phyloP scores from a whole-genome alignment of 2,888 invertebrate genomes.

The Dioctria linearis region DNA sequence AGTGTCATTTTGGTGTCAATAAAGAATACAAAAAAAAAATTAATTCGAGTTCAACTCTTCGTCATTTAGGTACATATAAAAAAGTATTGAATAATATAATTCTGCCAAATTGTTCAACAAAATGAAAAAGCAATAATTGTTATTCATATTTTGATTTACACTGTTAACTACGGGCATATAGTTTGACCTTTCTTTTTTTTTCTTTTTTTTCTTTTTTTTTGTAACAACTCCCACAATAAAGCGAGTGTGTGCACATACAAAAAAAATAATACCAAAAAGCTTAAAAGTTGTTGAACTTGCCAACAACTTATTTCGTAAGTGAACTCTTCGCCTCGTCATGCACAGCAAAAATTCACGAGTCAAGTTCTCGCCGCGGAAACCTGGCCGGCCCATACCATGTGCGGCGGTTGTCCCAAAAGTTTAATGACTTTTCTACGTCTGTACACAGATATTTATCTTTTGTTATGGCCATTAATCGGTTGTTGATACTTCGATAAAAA shows the following conservation, averaged over 20 bases:
- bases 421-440: background rate
- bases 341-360: background rate
- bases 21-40: too few relatives aligned
- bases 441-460: slow-evolving; percentile 4
- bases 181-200: background rate
- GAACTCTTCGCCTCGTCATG: background rate
- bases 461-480: slow-evolving; percentile 39
- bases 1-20: too few relatives aligned
- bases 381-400: background rate
- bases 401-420: background rate
- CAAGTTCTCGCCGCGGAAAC: background rate
- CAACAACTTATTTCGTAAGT: background rate
- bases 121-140: too few relatives aligned
- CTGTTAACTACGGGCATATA: too few relatives aligned
- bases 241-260: background rate
- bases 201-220: too few relatives aligned
- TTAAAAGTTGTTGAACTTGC: slow-evolving; percentile 10
- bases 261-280: background rate
- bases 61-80: too few relatives aligned
- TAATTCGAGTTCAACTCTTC: too few relatives aligned
- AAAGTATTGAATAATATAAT: too few relatives aligned
- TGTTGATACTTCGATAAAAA: slow-evolving; percentile 30
- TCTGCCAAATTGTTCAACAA: too few relatives aligned
- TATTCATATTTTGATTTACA: too few relatives aligned
- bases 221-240: background rate